Percentiles rank a stretch among this genome's conserved stretches.
phyloP scores from a whole-genome alignment of 2,113 vertebrate genomes.

The Rhinichthys klamathensis region DNA sequence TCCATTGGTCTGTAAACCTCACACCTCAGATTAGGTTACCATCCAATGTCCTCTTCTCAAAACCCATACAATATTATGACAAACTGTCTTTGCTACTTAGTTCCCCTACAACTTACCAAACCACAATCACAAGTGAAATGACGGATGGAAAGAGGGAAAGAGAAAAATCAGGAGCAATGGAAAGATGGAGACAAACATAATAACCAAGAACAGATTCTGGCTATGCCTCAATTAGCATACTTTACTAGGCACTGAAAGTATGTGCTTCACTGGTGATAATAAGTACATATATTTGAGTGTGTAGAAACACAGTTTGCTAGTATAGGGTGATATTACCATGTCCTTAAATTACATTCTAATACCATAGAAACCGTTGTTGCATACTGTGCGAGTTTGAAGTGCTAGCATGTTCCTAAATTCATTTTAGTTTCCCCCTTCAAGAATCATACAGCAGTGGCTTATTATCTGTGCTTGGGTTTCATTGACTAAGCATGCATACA shows the following conservation, averaged over 20 bases:
- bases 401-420: no score
- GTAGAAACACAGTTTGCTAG: not conserved
- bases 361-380: not conserved
- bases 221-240: not conserved
- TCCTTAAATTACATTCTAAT: not conserved
- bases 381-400: not conserved
- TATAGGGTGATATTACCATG: not conserved
- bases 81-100: constrained; percentile 58
- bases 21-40: constrained; percentile 64
- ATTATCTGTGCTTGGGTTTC: no score
- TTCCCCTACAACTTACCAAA: constrained; percentile 50
- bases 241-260: not conserved
- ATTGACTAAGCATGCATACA: no score
- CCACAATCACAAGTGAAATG: constrained; percentile 26
- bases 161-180: not conserved
- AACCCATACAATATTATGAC: constrained; percentile 34
- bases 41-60: constrained; percentile 57
- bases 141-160: not conserved
- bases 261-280: not conserved
- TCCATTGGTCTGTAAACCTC: constrained; percentile 41
- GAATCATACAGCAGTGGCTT: no score
- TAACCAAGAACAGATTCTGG: not conserved
- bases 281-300: not conserved
- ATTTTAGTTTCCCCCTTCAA: no score
- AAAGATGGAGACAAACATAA: constrained; percentile 1